Base-by-base conservation (phyloP, 2,888 invertebrate species). In the Habrosyne pyritoides region DNA sequence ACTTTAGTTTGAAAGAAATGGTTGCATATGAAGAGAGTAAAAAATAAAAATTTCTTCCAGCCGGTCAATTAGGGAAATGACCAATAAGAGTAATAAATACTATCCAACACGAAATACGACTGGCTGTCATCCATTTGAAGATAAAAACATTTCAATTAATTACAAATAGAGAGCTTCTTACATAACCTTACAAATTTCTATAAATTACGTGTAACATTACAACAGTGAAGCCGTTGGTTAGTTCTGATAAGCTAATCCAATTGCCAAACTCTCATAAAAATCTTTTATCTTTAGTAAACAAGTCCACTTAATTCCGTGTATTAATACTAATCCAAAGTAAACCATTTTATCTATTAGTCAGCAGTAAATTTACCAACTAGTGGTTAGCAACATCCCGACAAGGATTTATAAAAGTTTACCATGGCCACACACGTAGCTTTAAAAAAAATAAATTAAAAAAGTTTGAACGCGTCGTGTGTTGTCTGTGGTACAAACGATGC, bases 371-470 rank as follows among this genome's bases (percentile, higher is more conserved):
- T 76, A 75, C 60, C 67, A 67, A 64, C 60, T 64, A 72, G 75
- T 63, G 81, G 84, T 86, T 79, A 64, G 76, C 77, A 82, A 86
- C 81, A 79, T 80, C 79, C 75, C 80, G 74, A 63, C 59, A 67
- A 72, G 71, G 73, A 76, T 63, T 71, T 77, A 64, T 64, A 71
- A 75, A 77, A 61, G 57, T 63, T 61, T 68, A 57, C 69, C 70
- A 58, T 76, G 87, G 71, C 88, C 88, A 86, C 88, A 86, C 87
- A 87, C 84, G 82, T 70, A 55, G 86, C 52, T 57, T 61, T 63
- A 62, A 63, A n/a, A 66, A 67, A 68, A 57, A 36, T 33, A 47
- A 55, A 63, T 57, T 57, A 61, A 68, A 63, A 66, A 66, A 60
- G 60, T 48, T 33, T 33, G 33, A n/a, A 24, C 53, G 50, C 53